A percentile compares a stretch with the other conserved stretches of the same genome.
These are phyloP conservation scores for Atlantisia rogersi DNA, from an alignment of 2,113 vertebrate species.

Conservation along the genomic window DNA sequence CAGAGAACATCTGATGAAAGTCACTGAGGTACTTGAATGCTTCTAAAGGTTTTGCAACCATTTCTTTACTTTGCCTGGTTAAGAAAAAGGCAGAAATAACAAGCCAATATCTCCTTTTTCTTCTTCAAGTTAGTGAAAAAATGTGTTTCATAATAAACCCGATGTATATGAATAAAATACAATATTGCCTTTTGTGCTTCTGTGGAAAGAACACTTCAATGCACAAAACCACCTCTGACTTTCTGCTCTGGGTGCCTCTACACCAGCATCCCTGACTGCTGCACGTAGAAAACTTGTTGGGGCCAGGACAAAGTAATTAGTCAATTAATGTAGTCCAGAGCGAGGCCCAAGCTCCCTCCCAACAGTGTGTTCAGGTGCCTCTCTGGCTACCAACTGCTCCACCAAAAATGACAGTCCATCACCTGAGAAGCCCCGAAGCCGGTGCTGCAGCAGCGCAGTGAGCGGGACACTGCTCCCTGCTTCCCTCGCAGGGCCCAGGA, in stretches of 20 bases:
- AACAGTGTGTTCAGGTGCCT: background rate
- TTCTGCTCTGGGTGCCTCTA: background rate
- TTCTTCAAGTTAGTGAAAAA: slow-evolving; percentile 72
- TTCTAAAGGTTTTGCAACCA: slow-evolving; percentile 83
- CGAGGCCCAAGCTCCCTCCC: background rate
- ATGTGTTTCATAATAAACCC: slow-evolving; percentile 74
- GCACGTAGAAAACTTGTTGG: background rate
- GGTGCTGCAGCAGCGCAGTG: background rate
- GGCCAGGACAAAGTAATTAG: background rate
- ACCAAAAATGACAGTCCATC: background rate
- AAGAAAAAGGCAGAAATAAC: slow-evolving; percentile 77
- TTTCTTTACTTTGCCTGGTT: slow-evolving; percentile 82
- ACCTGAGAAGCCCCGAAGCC: background rate
- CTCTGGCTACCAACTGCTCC: background rate
- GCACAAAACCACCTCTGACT: background rate
- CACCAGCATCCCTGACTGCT: background rate
- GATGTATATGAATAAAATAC: slow-evolving; percentile 77
- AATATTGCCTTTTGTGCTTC: slow-evolving; percentile 60
- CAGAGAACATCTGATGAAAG: slow-evolving; percentile 92
- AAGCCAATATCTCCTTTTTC: slow-evolving; percentile 67
- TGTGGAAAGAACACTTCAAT: slow-evolving; percentile 48
- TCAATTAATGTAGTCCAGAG: background rate
- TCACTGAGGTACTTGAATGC: slow-evolving; percentile 81
- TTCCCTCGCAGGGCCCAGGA: background rate
- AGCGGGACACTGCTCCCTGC: accelerated